Evolutionary conservation across 2,797 vertebrate genomes (phyloP).

Genomic region (Otolemur crassicaudatus): DNA sequence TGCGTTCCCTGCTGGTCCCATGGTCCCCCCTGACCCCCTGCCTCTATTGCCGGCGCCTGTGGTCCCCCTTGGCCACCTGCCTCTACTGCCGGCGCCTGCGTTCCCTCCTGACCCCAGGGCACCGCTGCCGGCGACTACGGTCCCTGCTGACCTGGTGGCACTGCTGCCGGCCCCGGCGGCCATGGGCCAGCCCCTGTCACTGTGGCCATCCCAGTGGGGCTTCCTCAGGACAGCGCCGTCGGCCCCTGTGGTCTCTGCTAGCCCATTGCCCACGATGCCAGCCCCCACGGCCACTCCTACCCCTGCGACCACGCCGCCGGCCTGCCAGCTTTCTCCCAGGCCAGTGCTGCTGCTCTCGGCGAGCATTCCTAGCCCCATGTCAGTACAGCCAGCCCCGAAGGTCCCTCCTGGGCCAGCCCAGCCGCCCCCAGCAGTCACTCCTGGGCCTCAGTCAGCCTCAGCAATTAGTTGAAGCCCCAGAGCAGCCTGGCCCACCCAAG

Average conservation of each 20-base stretch:
- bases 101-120: background rate
- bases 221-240: slow-evolving; percentile 50
- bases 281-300: slow-evolving; percentile 61
- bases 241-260: slow-evolving; percentile 44
- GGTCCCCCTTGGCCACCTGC: background rate
- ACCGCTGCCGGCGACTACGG: background rate
- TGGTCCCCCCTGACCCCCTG: background rate
- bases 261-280: slow-evolving; percentile 63
- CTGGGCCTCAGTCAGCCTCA: slow-evolving; percentile 60
- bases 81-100: background rate
- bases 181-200: background rate
- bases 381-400: slow-evolving; percentile 58
- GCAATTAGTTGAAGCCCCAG: slow-evolving; percentile 55
- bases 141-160: slow-evolving; percentile 61
- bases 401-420: slow-evolving; percentile 67
- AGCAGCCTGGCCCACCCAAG: slow-evolving; percentile 41
- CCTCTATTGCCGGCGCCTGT: background rate
- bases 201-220: slow-evolving; percentile 40
- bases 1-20: slow-evolving; percentile 38
- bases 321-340: slow-evolving; percentile 44
- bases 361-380: background rate
- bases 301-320: slow-evolving; percentile 44
- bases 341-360: slow-evolving; percentile 71
- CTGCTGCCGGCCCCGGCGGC: background rate
- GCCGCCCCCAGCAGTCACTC: slow-evolving; percentile 34